Evolutionary conservation across 2,797 vertebrate species (phyloP), one percentile per base, ranked within the genome.

Genomic region (Pangasius larnaudii): DNA sequence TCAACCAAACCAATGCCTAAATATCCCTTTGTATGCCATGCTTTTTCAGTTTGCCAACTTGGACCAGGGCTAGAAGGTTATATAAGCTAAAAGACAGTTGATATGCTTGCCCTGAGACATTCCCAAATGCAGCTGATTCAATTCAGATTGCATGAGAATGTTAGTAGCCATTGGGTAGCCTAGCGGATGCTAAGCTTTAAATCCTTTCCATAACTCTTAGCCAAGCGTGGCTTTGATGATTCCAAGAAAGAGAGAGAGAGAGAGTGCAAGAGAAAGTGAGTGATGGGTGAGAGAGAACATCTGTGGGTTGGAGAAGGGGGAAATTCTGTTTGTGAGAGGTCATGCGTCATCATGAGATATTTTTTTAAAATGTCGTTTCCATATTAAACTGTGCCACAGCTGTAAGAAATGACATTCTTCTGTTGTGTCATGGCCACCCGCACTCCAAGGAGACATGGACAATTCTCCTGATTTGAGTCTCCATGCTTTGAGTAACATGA

Each of bases 361-460:
- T 86, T 95, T 95, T 94, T 86, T 86, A 94, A 95, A 92, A 94
- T 92, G 85, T 90, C 88, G 87, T 92, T 89, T 93, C 90, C 86
- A 88, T 80, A 79, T 91, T 90, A 91, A 89, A 88, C 86, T 89
- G 24, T 90, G 92, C 91, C 94, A 93, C 91, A 92, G 91, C 78
- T 89, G 85, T 91, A 93, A 90, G 88, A 93, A 91, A 91, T 89
- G 92, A 92, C 92, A 95, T 95, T 92, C 90, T 92, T 94, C 93
- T 94, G 22, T 90, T 77, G 88, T 91, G 91, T 92, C 90, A 92
- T 46, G 72, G 42, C 72, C 81, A 88, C 86, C 75, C 61, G 27
- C 39, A 61, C n/a, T 49, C 67, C 19, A 82, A 85, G 59, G 89
- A 83, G 59, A 56, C 27, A 83, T 69, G 80, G 53, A n/a, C 30